These are phyloP conservation scores for Prunella strophiata DNA, from an alignment of 2,797 vertebrate genomes.

Conservation along the genomic window DNA sequence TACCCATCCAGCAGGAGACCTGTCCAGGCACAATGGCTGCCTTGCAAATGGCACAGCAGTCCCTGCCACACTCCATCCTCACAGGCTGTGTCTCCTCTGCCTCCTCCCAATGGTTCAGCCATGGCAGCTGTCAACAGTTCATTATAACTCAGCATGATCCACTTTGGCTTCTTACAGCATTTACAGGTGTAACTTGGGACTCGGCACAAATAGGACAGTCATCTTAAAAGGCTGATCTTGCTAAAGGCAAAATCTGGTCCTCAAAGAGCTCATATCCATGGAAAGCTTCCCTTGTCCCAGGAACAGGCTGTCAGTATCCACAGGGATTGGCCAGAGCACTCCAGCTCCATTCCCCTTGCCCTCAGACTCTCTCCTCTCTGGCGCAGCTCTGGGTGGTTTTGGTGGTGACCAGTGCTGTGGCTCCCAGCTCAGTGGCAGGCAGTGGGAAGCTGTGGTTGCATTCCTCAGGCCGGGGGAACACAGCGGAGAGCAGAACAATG, in stretches of 20 bases:
- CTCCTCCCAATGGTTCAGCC: neutral
- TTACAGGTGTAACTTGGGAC: neutral
- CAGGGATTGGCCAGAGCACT: neutral
- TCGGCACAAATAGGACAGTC: neutral
- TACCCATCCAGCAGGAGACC: neutral
- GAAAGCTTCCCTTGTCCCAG: fast-evolving
- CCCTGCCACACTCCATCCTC: neutral
- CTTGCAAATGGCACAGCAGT: neutral
- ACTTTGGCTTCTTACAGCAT: neutral
- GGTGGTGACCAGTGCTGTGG: slow-evolving; percentile 78
- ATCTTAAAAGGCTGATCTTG: neutral
- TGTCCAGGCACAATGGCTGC: neutral
- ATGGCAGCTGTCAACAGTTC: neutral
- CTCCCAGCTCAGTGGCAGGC: slow-evolving; percentile 79
- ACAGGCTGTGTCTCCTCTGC: fast-evolving
- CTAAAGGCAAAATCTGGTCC: neutral
- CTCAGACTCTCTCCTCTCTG: slow-evolving; percentile 1
- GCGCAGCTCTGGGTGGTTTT: slow-evolving; percentile 71
- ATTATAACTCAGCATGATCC: fast-evolving
- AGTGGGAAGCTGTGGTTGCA: slow-evolving; percentile 67
- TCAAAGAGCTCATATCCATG: neutral
- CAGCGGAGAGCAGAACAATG: neutral
- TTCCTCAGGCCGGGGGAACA: neutral
- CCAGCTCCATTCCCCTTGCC: neutral
- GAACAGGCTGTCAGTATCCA: neutral